Evolutionary conservation across 92 coral and sea anemone species (phyloP), one percentile per base, ranked within the genome.

Genomic region (Porites cylindrica): DNA sequence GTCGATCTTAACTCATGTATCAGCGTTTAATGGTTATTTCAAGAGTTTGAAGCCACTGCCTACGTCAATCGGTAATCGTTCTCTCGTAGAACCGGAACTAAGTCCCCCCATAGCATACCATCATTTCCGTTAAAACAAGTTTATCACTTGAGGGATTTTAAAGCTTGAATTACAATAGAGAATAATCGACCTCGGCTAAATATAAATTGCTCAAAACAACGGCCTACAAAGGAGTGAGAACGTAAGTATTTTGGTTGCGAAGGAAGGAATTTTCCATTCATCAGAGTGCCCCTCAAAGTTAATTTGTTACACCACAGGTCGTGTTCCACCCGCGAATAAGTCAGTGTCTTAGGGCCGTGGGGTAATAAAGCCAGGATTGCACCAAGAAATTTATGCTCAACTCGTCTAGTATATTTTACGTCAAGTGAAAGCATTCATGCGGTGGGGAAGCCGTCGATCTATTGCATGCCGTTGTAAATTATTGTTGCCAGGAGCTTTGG

Each of bases 91-190:
- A 91, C 98, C 98, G 98, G 98, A 95, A 95, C 92, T 90, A 83
- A 81, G 91, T 88, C 92, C 91, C 90, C 92, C 82, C 93, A 87
- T 82, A 86, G 89, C 94, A 95, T 95, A 87, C 98, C 98, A 88
- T 82, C 81, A 90, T 91, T 95, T 94, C 98, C 98, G 98, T 74
- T 88, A 74, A 87, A 75, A 76, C 86, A 82, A 89, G 93, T 94
- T 94, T 94, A 94, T 94, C 98, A 92, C 94, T 86, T 83, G 92
- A 87, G 85, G 89, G 86, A 83, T 85, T 82, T 89, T 84, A 83
- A 92, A 88, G 98, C 94, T 94, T 90, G 88, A 91, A 94, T 94
- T 94, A 94, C 98, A 94, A 94, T 94, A 94, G 93, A 79, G 96
- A 85, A 93, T 88, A 92, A 92, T 85, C 95, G 88, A 81, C 82